These are phyloP conservation scores for Euzetes globulus DNA, from an alignment of 2,888 invertebrate genomes.

Conservation along the genomic window DNA sequence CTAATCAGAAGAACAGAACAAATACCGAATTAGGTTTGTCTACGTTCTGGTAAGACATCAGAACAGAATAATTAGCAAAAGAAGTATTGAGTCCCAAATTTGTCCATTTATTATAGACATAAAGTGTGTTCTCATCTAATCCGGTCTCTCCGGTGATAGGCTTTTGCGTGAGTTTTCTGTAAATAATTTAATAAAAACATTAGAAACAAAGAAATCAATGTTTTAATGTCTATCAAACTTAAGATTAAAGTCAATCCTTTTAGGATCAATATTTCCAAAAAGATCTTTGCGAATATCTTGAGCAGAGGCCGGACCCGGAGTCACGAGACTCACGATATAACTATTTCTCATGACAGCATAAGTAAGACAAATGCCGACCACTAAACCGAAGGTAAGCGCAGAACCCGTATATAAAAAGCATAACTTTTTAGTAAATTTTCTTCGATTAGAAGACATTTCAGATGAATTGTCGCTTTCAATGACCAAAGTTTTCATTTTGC, in stretches of 20 bases:
- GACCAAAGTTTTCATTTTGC: not conserved
- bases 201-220: not conserved
- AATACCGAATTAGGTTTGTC: conserved; percentile 18
- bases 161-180: conserved; percentile 26
- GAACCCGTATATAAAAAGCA: not conserved
- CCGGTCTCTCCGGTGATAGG: conserved; percentile 26
- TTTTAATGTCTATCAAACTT: not conserved
- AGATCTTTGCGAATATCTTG: not conserved
- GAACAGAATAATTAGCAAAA: conserved; percentile 29
- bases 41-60: conserved; percentile 31
- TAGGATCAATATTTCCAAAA: not conserved
- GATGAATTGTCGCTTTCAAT: not conserved
- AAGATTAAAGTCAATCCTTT: not conserved
- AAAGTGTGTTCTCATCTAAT: conserved; percentile 22
- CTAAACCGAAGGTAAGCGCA: not conserved
- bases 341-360: not conserved
- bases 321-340: not conserved
- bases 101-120: conserved; percentile 11
- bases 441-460: not conserved
- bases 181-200: not conserved
- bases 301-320: not conserved
- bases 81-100: conserved; percentile 21
- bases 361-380: not conserved
- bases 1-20: not conserved
- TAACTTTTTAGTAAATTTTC: not conserved